Conservation (phyloP, 2,797 vertebrate genomes). For the Pipistrellus pipistrellus region DNA sequence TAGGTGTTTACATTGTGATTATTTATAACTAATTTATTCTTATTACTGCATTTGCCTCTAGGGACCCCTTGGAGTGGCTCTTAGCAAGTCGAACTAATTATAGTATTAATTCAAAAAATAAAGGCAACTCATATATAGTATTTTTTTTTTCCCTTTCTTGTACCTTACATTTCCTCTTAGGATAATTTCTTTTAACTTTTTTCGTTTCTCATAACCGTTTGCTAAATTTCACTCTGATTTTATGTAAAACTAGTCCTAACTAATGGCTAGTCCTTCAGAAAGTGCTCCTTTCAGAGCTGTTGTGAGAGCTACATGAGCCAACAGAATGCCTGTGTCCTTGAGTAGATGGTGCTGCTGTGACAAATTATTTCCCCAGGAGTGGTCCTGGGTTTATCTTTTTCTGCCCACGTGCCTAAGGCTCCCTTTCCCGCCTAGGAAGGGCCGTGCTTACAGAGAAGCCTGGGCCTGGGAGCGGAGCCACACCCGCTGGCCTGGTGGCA, state of each 20-base stretch:
- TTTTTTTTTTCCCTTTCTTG: not conserved
- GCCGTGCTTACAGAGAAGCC: not conserved
- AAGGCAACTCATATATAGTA: not conserved
- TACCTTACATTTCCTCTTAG: not conserved
- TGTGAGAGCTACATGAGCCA: not conserved
- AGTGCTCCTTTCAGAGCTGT: not conserved
- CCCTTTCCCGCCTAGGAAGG: not conserved
- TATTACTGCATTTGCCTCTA: not conserved
- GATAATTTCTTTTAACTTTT: not conserved
- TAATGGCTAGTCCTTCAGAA: constrained; percentile 27
- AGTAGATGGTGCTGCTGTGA: rapidly evolving
- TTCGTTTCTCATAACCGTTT: constrained; percentile 19
- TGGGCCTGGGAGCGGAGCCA: not conserved
- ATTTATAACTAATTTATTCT: constrained; percentile 14
- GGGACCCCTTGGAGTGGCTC: not conserved
- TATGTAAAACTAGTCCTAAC: constrained; percentile 34
- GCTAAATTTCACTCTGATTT: constrained; percentile 11
- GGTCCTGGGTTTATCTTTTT: not conserved
- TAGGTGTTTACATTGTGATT: not conserved
- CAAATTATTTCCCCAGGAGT: not conserved
- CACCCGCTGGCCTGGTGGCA: not conserved
- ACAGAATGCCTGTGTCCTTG: not conserved
- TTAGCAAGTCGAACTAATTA: constrained; percentile 50
- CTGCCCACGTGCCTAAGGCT: not conserved
- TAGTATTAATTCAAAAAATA: not conserved